Percentiles rank a stretch among this genome's conserved stretches.
These are phyloP conservation scores for Hemicordylus capensis DNA, from an alignment of 2,113 vertebrate genomes.

Conservation along the genomic window DNA sequence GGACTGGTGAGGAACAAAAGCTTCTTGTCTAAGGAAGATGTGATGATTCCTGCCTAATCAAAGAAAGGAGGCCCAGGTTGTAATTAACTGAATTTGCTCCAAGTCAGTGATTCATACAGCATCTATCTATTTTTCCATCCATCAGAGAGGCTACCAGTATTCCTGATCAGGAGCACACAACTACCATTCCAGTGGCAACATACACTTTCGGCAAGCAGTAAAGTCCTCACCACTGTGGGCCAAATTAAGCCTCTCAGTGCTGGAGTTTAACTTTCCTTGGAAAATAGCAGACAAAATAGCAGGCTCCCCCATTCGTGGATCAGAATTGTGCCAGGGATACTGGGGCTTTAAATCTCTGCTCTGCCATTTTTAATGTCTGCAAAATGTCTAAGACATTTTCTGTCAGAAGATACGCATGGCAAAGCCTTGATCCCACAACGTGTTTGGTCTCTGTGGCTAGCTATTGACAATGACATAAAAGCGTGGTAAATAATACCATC, in stretches of 20 bases:
- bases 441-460: slow-evolving; percentile 2
- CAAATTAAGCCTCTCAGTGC: too few species aligned
- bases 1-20: neutral
- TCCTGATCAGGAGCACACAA: neutral
- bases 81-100: too few species aligned
- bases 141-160: neutral
- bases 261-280: too few species aligned
- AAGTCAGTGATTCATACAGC: too few species aligned
- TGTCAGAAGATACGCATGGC: slow-evolving; percentile 7
- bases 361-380: slow-evolving; percentile 17
- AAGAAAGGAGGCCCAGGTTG: neutral
- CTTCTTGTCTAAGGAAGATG: neutral
- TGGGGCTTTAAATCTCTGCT: slow-evolving; percentile 12
- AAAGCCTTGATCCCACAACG: slow-evolving; percentile 6
- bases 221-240: too few species aligned
- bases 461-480: slow-evolving; percentile 23
- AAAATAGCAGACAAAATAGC: too few species aligned
- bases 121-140: neutral
- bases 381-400: slow-evolving; percentile 28
- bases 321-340: too few species aligned
- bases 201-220: too few species aligned
- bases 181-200: too few species aligned
- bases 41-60: neutral
- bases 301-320: too few species aligned
- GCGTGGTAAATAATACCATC: neutral